Evolutionary conservation across 2,113 vertebrate genomes (phyloP), one percentile per base, ranked within the genome.

Genomic region (Phalacrocorax carbo): DNA sequence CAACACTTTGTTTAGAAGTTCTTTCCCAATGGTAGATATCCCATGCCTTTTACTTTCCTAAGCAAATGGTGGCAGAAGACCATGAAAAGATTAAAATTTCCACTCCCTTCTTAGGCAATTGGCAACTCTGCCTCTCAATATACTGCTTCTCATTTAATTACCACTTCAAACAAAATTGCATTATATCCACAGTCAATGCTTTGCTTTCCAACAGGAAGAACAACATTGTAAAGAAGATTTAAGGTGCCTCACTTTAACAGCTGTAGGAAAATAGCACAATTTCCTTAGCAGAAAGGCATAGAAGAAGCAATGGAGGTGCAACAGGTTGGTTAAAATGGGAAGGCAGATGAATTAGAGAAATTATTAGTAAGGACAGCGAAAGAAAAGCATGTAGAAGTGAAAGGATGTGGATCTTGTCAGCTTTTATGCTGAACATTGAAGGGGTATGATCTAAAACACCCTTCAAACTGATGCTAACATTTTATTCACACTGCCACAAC

Each of bases 101-200:
- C 81, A 75, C 82, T 86, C 73, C 61, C 52, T 93, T 91, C 88
- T 70, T 68, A 73, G 20, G 42, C 61, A 90, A 48, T 90, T 93
- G 80, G 68, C 85, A 92, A 71, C 55, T 40, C 42, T 88, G 40
- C 71, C 48, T 94, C 91, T 58, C 82, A 81, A 30, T 71, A 72
- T 58, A 90, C 62, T 88, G 52, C 55, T 81, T 62, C 88, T 73
- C 57, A 90, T 92, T 94, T 73, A 96, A 96, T 90, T 92, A 86
- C 76, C 60, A 58, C 86, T 94, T 88, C 75, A 94, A 89, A 90
- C 68, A 81, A 86, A 91, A 57, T 57, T 72, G 71, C 49, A 36
- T 84, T 86, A 58, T 66, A 72, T 38, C 29, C 77, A 77, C 40
- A 79, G 57, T 32, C 65, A 54, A 23, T 26, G 49, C 64, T 87